Percentiles rank a stretch among this genome's conserved stretches.
phyloP scores from a whole-genome alignment of 2,797 vertebrate genomes.

The Cyprinella venusta region DNA sequence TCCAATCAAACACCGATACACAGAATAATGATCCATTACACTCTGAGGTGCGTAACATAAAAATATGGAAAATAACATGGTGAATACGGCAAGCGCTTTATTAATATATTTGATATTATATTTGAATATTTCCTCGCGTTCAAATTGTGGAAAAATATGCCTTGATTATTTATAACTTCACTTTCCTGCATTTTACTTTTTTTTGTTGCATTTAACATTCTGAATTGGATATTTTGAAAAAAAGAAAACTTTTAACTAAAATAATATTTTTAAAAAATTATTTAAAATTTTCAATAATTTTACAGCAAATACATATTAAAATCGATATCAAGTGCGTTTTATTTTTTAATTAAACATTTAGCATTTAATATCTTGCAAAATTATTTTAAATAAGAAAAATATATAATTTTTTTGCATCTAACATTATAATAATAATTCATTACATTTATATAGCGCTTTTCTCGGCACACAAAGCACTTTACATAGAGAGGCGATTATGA shows the following conservation, averaged over 20 bases:
- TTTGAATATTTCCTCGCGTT: neutral
- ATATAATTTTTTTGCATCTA: no score
- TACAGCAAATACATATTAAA: neutral
- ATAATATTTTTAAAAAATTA: no score
- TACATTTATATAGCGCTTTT: no score
- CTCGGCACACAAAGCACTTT: no score
- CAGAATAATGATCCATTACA: neutral
- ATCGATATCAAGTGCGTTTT: neutral
- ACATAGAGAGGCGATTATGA: no score
- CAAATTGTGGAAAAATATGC: neutral
- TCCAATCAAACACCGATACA: neutral
- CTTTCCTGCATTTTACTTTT: neutral
- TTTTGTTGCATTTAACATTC: neutral
- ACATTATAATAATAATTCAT: no score
- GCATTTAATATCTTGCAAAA: no score
- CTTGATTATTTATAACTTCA: no score
- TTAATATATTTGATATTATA: neutral
- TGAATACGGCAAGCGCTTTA: neutral
- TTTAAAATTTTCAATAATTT: neutral
- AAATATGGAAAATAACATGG: slow-evolving; percentile 2
- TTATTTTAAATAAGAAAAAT: no score
- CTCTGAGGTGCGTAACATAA: neutral
- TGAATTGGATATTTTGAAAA: neutral
- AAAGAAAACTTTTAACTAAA: no score
- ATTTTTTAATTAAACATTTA: no score